Evolutionary conservation across 1,140 invertebrate species (phyloP).

Genomic region (Epicauta chinensis): DNA sequence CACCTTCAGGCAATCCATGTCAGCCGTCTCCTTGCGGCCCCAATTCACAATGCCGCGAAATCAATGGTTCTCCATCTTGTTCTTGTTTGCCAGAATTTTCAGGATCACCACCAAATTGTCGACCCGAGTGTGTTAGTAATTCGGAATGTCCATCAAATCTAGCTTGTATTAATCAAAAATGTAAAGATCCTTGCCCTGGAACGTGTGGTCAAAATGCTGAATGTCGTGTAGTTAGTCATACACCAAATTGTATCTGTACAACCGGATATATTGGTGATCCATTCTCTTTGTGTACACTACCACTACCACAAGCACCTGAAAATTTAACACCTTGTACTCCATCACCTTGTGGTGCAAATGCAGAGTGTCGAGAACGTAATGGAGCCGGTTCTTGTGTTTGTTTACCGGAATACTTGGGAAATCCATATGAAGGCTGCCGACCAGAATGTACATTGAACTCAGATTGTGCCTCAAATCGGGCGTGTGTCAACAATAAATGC

Average conservation of each 20-base stretch:
- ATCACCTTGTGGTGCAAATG: slow-evolving; percentile 76
- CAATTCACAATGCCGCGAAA: slow-evolving; percentile 72
- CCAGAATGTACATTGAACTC: slow-evolving; percentile 76
- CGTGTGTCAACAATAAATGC: slow-evolving; percentile 72
- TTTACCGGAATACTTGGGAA: slow-evolving; percentile 69
- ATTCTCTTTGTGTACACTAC: slow-evolving; percentile 51
- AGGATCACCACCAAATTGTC: slow-evolving; percentile 76
- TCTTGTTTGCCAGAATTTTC: slow-evolving; percentile 72
- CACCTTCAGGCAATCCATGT: slow-evolving; percentile 54
- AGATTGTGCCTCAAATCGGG: slow-evolving; percentile 71
- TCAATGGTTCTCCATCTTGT: slow-evolving; percentile 70
- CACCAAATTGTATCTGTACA: slow-evolving; percentile 71
- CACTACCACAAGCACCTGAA: slow-evolving; percentile 40
- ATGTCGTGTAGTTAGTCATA: slow-evolving; percentile 76
- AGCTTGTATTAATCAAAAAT: slow-evolving; percentile 79
- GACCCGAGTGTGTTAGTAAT: slow-evolving; percentile 76
- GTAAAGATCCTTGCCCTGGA: slow-evolving; percentile 73
- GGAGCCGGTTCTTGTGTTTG: slow-evolving; percentile 74
- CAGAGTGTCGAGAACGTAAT: slow-evolving; percentile 65
- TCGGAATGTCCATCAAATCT: slow-evolving; percentile 65
- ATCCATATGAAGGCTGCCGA: slow-evolving; percentile 70
- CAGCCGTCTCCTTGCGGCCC: slow-evolving; percentile 77
- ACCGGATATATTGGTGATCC: slow-evolving; percentile 72
- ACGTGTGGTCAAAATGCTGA: slow-evolving; percentile 74
- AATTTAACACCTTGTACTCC: slow-evolving; percentile 64